Evolutionary conservation across 2,113 vertebrate species (phyloP).

Genomic region (Taxidea taxus): DNA sequence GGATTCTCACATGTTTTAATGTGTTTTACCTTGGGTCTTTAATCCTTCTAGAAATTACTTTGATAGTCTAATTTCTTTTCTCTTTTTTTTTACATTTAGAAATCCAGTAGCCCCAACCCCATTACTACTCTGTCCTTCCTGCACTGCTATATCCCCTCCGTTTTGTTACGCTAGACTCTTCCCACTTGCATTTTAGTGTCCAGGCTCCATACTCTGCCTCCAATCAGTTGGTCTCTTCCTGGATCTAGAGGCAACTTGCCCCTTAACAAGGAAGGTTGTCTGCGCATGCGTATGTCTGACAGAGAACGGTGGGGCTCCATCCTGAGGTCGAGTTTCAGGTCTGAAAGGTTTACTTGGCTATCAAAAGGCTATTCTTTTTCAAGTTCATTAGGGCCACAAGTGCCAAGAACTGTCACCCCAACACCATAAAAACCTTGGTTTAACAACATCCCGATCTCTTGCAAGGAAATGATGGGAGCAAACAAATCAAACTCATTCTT

Average conservation of each 20-base stretch:
- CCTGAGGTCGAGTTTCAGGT: not conserved
- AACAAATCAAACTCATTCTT: not conserved
- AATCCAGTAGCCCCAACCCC: not conserved
- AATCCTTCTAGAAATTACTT: slow-evolving; percentile 3
- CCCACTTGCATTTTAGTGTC: not conserved
- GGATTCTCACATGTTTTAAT: not conserved
- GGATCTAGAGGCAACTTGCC: not conserved
- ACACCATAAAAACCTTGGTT: not conserved
- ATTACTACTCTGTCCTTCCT: not conserved
- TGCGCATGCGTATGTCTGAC: not conserved
- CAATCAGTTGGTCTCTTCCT: not conserved
- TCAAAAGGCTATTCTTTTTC: not conserved
- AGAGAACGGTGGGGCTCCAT: not conserved
- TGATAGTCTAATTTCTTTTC: not conserved
- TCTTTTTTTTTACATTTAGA: not conserved
- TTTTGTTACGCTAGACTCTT: not conserved
- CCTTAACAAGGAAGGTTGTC: not conserved
- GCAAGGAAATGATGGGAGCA: not conserved
- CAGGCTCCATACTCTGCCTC: not conserved
- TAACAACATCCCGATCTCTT: not conserved
- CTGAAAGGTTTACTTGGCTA: not conserved
- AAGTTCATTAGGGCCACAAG: not conserved
- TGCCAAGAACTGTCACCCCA: not conserved
- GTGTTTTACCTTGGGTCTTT: slow-evolving; percentile 3
- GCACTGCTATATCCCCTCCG: not conserved